phyloP scores from a whole-genome alignment of 1,140 invertebrate genomes.

The Octopus bimaculoides region DNA sequence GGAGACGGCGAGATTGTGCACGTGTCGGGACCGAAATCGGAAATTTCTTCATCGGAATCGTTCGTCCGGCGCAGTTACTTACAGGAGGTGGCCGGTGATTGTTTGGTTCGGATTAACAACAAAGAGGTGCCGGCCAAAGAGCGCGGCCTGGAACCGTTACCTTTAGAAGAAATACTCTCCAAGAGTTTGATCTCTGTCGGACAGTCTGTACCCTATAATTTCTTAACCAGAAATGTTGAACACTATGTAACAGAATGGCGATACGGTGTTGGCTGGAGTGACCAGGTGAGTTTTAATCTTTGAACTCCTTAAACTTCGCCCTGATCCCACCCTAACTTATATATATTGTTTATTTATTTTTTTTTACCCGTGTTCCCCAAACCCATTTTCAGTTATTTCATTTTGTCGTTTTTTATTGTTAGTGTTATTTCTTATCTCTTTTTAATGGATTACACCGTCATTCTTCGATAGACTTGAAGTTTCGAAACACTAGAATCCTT shows the following conservation, averaged over 20 bases:
- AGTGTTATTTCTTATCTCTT: too few relatives aligned
- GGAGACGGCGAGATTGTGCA: constrained; percentile 44
- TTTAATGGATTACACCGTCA: too few relatives aligned
- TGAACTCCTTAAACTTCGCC: neutral
- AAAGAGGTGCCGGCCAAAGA: constrained; percentile 42
- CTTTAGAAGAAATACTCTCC: constrained; percentile 34
- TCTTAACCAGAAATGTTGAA: constrained; percentile 45
- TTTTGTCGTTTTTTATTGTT: too few relatives aligned
- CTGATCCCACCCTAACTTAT: neutral
- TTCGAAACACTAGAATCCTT: too few relatives aligned
- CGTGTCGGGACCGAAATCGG: constrained; percentile 29
- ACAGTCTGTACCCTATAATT: constrained; percentile 40
- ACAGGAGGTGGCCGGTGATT: constrained; percentile 33
- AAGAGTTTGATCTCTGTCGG: constrained; percentile 29
- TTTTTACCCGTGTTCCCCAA: too few relatives aligned
- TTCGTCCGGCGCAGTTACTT: constrained; percentile 27
- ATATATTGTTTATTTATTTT: too few relatives aligned
- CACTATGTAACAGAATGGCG: constrained; percentile 50
- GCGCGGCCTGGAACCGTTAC: constrained; percentile 28
- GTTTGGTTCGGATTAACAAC: constrained; percentile 47
- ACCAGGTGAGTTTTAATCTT: constrained; percentile 37
- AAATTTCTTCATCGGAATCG: constrained; percentile 29
- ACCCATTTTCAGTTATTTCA: too few relatives aligned
- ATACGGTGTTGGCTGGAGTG: constrained; percentile 47
- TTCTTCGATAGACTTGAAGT: too few relatives aligned